phyloP scores from a whole-genome alignment of 53 echinoderm and acorn worm genomes.

The Pentamera pediparva region DNA sequence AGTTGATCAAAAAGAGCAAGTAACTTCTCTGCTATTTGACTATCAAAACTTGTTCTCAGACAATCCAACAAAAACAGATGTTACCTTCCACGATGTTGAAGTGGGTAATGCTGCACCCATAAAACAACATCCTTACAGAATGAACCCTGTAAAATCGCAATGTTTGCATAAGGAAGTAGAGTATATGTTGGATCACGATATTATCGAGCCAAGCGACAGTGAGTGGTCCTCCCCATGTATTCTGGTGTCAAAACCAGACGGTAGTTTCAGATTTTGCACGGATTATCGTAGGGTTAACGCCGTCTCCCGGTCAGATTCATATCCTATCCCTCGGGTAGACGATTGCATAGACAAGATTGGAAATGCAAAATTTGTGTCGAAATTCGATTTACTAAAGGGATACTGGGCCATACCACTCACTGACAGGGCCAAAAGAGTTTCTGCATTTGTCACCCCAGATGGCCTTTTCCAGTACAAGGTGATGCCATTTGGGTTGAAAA shows the following conservation, averaged over 20 bases:
- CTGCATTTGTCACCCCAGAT: slow-evolving; percentile 40
- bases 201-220: slow-evolving; percentile 47
- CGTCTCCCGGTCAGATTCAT: slow-evolving; percentile 46
- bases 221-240: slow-evolving; percentile 51
- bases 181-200: slow-evolving; percentile 37
- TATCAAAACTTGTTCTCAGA: slow-evolving; percentile 36
- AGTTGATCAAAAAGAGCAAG: background rate
- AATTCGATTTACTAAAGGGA: slow-evolving; percentile 39
- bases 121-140: background rate
- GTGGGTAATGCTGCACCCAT: background rate
- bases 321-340: slow-evolving; percentile 40
- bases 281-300: slow-evolving; percentile 61
- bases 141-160: too few relatives aligned
- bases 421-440: slow-evolving; percentile 40
- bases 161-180: slow-evolving; percentile 13
- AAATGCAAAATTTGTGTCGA: slow-evolving; percentile 23
- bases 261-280: slow-evolving; percentile 34
- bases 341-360: slow-evolving; percentile 50
- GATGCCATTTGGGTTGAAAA: slow-evolving; percentile 48
- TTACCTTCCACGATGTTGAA: background rate
- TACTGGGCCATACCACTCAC: slow-evolving; percentile 44
- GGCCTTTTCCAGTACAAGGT: slow-evolving; percentile 31
- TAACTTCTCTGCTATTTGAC: background rate
- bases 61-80: background rate
- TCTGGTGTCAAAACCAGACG: slow-evolving; percentile 43